These are phyloP conservation scores for Steatornis caripensis DNA, from an alignment of 2,113 vertebrate genomes.

Conservation along the genomic window DNA sequence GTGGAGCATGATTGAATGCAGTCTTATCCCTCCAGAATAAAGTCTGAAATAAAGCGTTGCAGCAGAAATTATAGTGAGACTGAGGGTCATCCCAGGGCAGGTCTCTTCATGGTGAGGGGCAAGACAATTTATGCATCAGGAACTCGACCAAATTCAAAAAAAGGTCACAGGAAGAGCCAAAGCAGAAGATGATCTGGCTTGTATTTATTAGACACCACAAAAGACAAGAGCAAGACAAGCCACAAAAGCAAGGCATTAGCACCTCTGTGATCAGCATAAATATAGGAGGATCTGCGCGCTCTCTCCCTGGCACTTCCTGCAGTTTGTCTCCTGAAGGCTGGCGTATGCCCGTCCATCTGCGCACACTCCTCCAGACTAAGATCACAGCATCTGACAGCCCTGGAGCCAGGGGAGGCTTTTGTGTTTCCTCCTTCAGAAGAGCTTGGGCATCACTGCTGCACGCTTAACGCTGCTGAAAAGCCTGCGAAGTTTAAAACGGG, in stretches of 20 bases:
- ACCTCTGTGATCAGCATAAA: not conserved
- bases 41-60: not conserved
- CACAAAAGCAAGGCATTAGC: not conserved
- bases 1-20: not conserved
- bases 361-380: not conserved
- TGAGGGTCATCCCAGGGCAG: not conserved
- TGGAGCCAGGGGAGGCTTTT: not conserved
- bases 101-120: not conserved
- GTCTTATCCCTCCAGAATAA: not conserved
- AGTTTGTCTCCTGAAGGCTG: not conserved
- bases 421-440: not conserved
- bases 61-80: not conserved
- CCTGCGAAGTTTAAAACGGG: not conserved
- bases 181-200: not conserved
- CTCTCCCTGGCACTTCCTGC: accelerated
- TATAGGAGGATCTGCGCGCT: not conserved
- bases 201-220: not conserved
- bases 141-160: constrained; percentile 3
- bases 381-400: not conserved
- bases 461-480: not conserved
- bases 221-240: not conserved
- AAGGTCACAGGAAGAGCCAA: not conserved
- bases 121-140: not conserved
- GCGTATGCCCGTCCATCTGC: not conserved
- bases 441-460: not conserved